Evolutionary conservation across 2,888 invertebrate genomes (phyloP).

Genomic region (Lamellibrachia columna): DNA sequence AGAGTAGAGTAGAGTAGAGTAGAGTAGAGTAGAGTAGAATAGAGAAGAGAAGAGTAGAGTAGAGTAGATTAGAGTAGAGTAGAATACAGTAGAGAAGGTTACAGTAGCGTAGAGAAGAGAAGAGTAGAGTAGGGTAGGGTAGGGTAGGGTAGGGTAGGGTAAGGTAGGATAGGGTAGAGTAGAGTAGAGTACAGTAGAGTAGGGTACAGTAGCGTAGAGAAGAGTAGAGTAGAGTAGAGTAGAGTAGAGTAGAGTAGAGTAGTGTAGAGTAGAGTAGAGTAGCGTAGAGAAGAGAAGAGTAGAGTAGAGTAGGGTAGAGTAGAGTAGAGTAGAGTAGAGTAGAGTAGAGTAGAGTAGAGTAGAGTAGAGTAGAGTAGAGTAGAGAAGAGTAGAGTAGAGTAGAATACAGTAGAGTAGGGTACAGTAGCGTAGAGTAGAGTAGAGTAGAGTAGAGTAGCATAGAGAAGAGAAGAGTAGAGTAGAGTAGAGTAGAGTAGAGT

Average conservation of each 20-base stretch:
- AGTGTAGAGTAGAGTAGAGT: constrained; percentile 21
- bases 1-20: constrained; percentile 19
- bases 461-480: too few relatives aligned
- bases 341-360: constrained; percentile 22
- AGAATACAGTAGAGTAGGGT: too few relatives aligned
- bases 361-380: constrained; percentile 25
- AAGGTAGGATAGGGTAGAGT: background rate
- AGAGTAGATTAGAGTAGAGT: too few relatives aligned
- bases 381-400: constrained; percentile 26
- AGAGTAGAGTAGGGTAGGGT: constrained; percentile 23
- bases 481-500: constrained; percentile 19
- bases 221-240: too few relatives aligned
- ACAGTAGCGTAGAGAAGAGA: too few relatives aligned
- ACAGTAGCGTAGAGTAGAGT: too few relatives aligned
- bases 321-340: constrained; percentile 26
- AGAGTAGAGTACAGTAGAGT: constrained; percentile 27
- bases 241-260: constrained; percentile 29
- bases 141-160: constrained; percentile 16
- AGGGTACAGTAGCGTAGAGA: constrained; percentile 27
- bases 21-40: constrained; percentile 18
- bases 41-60: constrained; percentile 14
- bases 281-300: too few relatives aligned
- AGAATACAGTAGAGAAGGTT: too few relatives aligned
- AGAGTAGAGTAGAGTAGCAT: too few relatives aligned
- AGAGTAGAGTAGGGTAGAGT: constrained; percentile 28